Evolutionary conservation across 2,797 vertebrate species (phyloP), one percentile per base, ranked within the genome.

Genomic region (Gymnodraco acuticeps): DNA sequence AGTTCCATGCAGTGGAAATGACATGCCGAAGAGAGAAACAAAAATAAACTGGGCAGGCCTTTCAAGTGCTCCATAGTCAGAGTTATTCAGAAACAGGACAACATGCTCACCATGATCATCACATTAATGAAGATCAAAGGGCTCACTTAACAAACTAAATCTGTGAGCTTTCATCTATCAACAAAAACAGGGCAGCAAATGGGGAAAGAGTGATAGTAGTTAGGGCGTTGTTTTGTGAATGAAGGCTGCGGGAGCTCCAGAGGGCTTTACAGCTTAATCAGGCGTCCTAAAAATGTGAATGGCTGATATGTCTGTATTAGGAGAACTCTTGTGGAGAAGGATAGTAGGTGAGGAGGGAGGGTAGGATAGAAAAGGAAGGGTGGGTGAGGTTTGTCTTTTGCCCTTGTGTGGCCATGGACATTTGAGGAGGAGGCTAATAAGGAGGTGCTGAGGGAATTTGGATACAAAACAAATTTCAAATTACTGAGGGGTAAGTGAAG

Each of bases 391-490:
- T 9, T 52, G 42, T 74, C 43, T 66, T 76, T 63, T 86, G 66
- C 50, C 75, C 77, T 85, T 82, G 69, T 82, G 59, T 60, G 64
- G 64, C 20, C 53, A 48, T 17, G n/a, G 50, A 68, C 46, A 50
- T 27, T 46, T 67, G 47, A 82, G 63, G 63, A 68, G 65, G 33
- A 60, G 31, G 59, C 48, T 81, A 76, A 89, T 80, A 33, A n/a
- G 43, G 47, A 77, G 55, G 77, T 71, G 91, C 23, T 81, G 85
- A 88, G 61, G 80, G 77, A 86, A 65, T 60, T 23, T 47, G 70
- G 60, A 80, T 78, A 20, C 55, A 48, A 78, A 70, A 66, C 33
- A 56, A 74, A 69, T 1, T 38, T 14, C 51, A 55, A 51, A 46
- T 61, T 62, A 23, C 50, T 60, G 41, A 48, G 54, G 47, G 33